Base-by-base conservation (phyloP, 2,113 vertebrate genomes). In the Ictalurus furcatus region DNA sequence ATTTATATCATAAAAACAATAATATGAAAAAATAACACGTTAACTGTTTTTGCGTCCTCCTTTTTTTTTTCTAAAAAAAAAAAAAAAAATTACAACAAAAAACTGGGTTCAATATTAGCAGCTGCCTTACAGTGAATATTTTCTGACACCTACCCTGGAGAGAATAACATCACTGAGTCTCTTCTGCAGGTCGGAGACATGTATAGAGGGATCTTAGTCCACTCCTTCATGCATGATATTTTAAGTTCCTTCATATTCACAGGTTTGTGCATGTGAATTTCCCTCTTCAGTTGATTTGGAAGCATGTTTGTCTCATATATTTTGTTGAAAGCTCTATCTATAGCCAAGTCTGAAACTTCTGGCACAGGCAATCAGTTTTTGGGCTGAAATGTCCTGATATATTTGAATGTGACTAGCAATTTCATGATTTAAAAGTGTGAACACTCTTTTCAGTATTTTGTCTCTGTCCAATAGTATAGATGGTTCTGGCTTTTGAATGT, bases 401-500 rank as follows among this genome's bases (percentile, higher is more conserved):
- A 78, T n/a, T 7, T 16, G 44, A 52, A 28, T 28, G 6, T 14
- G 52, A 6, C 12, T 79, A 44, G 40, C 12, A n/a, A 48, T 25
- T 23, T 78, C 23, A 48, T 28, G 12, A 52, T 25, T 48, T 23
- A 79, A 54, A 30, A 9, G 17, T 83, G 80, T 87, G 34, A 71
- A 84, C 61, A 82, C 21, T 78, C 21, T 56, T 81, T 87, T 86
- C 79, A 82, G 81, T 82, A 84, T 40, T 71, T 80, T 69, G 34
- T 69, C 37, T 44, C 78, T 7, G 17, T 59, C 74, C 34, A n/a
- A 52, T 93, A 93, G 90, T 79, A 90, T 23, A 90, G 69, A 92
- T 93, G 90, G 67, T 92, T 92, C 90, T 90, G 91, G 91, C 93
- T 93, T 83, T 94, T 93, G 91, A 92, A 94, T 92, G 93, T 90